A percentile compares a stretch with the other conserved stretches of the same genome.
These are phyloP conservation scores for Chinchilla lanigera DNA, from an alignment of 2,113 vertebrate species.

Conservation along the genomic window DNA sequence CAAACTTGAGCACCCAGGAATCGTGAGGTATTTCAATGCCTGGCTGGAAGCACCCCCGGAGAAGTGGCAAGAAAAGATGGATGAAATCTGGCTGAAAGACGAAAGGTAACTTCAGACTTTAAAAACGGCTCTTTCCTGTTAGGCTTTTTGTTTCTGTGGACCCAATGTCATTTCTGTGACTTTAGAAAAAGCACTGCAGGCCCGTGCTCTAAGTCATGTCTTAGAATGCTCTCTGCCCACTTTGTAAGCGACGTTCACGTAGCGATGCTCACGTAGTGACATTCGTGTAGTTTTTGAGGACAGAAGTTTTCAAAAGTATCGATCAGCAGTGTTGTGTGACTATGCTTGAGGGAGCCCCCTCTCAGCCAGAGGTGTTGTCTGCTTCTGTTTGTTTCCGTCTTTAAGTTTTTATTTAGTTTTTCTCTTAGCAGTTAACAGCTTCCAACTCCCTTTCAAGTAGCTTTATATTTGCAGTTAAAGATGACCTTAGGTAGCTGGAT, in stretches of 20 bases:
- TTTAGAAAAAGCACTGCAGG: not conserved
- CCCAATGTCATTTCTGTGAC: not conserved
- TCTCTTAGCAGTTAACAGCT: constrained; percentile 10
- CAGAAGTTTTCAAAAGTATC: not conserved
- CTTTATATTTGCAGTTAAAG: constrained; percentile 43
- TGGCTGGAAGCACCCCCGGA: constrained; percentile 98
- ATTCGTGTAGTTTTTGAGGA: constrained; percentile 17
- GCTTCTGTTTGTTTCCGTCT: not conserved
- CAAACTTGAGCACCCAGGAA: constrained; percentile 97
- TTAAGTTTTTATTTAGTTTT: not conserved
- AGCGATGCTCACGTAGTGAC: too few species aligned
- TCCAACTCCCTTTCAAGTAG: not conserved
- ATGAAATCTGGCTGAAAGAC: constrained; percentile 97
- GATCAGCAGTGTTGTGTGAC: not conserved
- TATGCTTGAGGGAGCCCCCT: not conserved
- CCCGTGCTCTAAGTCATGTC: not conserved
- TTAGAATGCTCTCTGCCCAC: not conserved
- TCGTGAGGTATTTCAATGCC: constrained; percentile 98
- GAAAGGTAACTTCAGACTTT: constrained; percentile 87
- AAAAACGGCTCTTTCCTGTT: not conserved
- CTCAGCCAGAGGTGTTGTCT: not conserved
- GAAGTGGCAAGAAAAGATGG: constrained; percentile 98
- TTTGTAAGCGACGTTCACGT: not conserved
- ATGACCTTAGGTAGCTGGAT: not conserved
- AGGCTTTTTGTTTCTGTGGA: not conserved